Percentiles rank a stretch among this genome's conserved stretches.
These are phyloP conservation scores for Boulengeromyrus knoepffleri DNA, from an alignment of 2,113 vertebrate genomes.

Conservation along the genomic window DNA sequence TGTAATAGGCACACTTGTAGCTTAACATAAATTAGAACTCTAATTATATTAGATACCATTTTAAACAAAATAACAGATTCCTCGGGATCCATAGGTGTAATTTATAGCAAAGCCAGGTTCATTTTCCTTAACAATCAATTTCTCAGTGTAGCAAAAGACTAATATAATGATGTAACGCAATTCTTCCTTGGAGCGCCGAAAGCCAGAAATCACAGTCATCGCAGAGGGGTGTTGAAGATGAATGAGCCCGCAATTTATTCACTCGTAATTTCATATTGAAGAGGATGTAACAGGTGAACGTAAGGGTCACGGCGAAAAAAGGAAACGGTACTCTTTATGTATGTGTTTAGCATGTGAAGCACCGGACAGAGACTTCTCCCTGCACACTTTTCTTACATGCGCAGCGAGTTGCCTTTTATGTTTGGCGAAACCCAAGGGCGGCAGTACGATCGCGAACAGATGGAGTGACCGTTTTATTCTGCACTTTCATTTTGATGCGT, in stretches of 20 bases:
- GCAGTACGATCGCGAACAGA: background rate
- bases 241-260: slow-evolving; percentile 99
- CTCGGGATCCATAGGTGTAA: slow-evolving; percentile 93
- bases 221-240: slow-evolving; percentile 88
- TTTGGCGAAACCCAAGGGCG: background rate
- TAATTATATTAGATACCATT: slow-evolving; percentile 99
- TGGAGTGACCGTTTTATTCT: background rate
- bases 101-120: slow-evolving; percentile 98
- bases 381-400: slow-evolving; percentile 56
- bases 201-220: slow-evolving; percentile 82
- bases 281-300: slow-evolving; percentile 85
- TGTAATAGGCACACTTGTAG: slow-evolving; percentile 94
- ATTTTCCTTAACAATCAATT: slow-evolving; percentile 96
- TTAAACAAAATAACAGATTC: slow-evolving; percentile 96
- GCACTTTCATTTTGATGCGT: background rate
- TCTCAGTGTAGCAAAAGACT: slow-evolving; percentile 75
- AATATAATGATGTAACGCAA: slow-evolving; percentile 89
- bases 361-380: slow-evolving; percentile 56
- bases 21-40: slow-evolving; percentile 95
- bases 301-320: slow-evolving; percentile 51
- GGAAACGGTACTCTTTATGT: slow-evolving; percentile 47
- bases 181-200: slow-evolving; percentile 71
- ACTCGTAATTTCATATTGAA: slow-evolving; percentile 92
- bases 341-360: slow-evolving; percentile 56
- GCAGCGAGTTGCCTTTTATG: slow-evolving; percentile 44